phyloP scores from a whole-genome alignment of 2,113 vertebrate genomes.

The Lanius ludovicianus region DNA sequence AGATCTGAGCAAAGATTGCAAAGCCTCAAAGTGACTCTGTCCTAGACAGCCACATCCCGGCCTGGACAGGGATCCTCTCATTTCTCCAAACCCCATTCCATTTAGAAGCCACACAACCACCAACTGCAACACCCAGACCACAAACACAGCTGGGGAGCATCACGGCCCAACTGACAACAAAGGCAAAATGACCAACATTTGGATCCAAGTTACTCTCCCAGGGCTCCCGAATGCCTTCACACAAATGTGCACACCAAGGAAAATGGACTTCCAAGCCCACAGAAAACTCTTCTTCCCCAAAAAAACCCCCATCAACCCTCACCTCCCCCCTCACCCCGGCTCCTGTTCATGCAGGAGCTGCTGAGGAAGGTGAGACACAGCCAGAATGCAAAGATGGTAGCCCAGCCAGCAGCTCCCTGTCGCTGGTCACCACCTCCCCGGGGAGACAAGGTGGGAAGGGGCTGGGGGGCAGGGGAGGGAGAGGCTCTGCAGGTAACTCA shows the following conservation, averaged over 20 bases:
- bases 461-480: neutral
- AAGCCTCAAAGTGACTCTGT: conserved; percentile 1
- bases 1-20: neutral
- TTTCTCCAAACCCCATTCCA: neutral
- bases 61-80: neutral
- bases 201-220: neutral
- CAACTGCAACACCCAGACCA: neutral
- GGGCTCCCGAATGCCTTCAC: neutral
- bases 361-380: conserved; percentile 24
- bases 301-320: neutral
- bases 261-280: neutral
- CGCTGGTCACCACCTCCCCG: neutral
- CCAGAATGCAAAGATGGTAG: conserved; percentile 12
- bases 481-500: conserved; percentile 68
- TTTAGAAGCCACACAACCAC: neutral
- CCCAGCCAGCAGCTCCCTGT: neutral
- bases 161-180: accelerated
- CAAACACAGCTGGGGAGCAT: neutral
- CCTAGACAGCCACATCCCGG: neutral
- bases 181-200: neutral
- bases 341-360: neutral
- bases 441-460: neutral
- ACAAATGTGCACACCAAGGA: neutral
- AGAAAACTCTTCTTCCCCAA: neutral
- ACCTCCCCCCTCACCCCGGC: too few relatives aligned